Evolutionary conservation across 2,797 vertebrate genomes (phyloP).

Genomic region (Falco berigora): DNA sequence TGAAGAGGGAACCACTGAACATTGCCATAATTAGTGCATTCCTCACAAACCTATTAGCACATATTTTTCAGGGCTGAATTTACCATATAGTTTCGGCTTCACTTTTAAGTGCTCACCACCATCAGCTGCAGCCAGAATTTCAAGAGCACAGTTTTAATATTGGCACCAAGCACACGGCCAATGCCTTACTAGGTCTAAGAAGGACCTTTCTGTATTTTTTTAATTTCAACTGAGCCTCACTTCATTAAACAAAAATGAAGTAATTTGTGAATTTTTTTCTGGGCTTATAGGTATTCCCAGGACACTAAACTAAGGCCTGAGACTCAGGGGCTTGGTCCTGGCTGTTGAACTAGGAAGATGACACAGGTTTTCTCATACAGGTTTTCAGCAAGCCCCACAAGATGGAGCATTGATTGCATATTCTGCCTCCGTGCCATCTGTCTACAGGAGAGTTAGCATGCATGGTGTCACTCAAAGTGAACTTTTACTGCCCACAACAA

Average conservation of each 20-base stretch:
- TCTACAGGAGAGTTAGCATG: neutral
- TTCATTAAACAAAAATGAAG: neutral
- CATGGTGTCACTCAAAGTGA: slow-evolving; percentile 48
- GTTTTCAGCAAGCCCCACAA: neutral
- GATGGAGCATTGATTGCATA: neutral
- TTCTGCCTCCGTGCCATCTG: neutral
- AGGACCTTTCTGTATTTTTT: neutral
- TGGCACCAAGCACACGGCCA: neutral
- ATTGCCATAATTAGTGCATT: neutral
- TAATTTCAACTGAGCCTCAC: neutral
- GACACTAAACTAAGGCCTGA: neutral
- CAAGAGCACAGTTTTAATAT: neutral
- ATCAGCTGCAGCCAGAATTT: neutral
- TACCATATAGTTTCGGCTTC: neutral
- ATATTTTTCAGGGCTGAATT: neutral
- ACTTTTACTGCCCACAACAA: slow-evolving; percentile 58
- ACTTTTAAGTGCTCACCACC: neutral
- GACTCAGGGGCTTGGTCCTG: neutral
- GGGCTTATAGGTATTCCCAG: neutral
- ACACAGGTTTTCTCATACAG: neutral
- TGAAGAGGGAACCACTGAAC: neutral
- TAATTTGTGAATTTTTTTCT: neutral
- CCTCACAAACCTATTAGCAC: neutral
- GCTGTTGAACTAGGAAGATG: neutral
- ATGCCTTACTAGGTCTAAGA: neutral